A percentile compares a stretch with the other conserved stretches of the same genome.
These are phyloP conservation scores for Andrena praecox DNA, from an alignment of 2,888 invertebrate genomes.

Conservation along the genomic window DNA sequence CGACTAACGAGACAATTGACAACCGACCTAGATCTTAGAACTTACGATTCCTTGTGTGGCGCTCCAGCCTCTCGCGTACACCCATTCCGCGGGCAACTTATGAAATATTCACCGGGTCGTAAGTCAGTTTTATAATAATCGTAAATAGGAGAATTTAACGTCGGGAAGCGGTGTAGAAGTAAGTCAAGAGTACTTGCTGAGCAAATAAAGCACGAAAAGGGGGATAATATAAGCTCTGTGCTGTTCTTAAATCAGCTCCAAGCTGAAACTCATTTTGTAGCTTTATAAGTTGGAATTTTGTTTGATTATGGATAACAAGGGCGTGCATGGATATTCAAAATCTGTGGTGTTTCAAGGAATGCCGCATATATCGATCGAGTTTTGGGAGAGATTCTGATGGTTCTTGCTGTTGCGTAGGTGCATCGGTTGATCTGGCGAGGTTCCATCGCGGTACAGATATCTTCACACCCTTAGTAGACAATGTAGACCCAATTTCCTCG, in stretches of 20 bases:
- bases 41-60: constrained; percentile 61
- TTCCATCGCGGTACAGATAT: background rate
- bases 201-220: no score
- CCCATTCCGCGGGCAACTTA: constrained; percentile 49
- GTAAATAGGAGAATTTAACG: background rate
- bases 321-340: no score
- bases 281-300: no score
- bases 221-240: no score
- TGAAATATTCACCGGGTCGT: constrained; percentile 46
- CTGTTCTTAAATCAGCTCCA: no score
- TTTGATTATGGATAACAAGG: no score
- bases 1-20: constrained; percentile 74
- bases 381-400: no score
- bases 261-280: no score
- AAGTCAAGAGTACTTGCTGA: background rate
- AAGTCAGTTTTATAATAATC: constrained; percentile 23
- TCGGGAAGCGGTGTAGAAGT: background rate
- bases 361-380: no score
- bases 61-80: constrained; percentile 38
- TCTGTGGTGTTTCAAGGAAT: no score
- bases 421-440: background rate
- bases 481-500: constrained; percentile 9
- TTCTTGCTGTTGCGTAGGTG: background rate
- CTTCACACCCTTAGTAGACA: background rate
- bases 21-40: constrained; percentile 75